Evolutionary conservation across 2,113 vertebrate genomes (phyloP).

Genomic region (Bubalus kerabau): DNA sequence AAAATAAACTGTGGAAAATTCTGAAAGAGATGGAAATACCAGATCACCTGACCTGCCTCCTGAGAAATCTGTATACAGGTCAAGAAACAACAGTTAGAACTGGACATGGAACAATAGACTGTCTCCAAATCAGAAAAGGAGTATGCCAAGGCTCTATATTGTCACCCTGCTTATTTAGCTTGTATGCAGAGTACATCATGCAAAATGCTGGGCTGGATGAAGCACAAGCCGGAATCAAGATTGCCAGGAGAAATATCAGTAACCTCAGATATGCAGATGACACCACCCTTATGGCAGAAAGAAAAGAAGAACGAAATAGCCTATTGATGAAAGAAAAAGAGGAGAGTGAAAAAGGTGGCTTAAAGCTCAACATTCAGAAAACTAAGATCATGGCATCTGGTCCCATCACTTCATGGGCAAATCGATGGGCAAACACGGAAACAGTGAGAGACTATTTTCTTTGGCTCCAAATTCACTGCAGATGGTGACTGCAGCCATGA

Average conservation of each 20-base stretch:
- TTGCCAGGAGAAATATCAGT: background rate
- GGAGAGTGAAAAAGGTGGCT: background rate
- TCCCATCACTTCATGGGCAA: background rate
- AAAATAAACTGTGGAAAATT: background rate
- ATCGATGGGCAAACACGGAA: background rate
- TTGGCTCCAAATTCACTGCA: background rate
- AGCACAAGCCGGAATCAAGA: fast-evolving
- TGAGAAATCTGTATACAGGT: background rate
- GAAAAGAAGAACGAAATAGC: background rate
- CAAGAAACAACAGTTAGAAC: background rate
- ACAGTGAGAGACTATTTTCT: background rate
- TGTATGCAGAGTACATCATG: background rate
- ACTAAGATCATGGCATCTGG: background rate
- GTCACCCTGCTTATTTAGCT: background rate
- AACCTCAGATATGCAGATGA: background rate
- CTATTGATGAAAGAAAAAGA: background rate
- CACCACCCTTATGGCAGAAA: background rate
- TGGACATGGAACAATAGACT: background rate
- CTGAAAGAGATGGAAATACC: background rate
- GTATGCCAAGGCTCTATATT: background rate
- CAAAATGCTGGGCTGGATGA: background rate
- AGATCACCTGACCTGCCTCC: background rate
- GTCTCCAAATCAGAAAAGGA: background rate
- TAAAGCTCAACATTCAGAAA: background rate
- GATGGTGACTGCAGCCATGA: background rate